phyloP scores from a whole-genome alignment of 1,140 invertebrate species.

The Dolichoris vasculosae region DNA sequence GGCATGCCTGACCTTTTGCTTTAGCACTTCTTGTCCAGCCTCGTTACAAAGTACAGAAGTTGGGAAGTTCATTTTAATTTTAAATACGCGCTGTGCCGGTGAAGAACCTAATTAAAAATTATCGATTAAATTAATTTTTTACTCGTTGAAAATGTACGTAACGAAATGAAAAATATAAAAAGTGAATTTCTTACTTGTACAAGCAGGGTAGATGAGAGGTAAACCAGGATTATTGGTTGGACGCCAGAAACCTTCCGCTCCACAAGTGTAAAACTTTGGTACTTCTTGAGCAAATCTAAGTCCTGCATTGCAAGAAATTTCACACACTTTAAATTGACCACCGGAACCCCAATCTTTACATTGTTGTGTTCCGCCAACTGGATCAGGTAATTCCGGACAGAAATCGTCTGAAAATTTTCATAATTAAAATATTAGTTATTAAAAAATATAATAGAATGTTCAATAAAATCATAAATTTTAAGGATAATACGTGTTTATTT shows the following conservation, averaged over 20 bases:
- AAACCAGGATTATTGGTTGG: slow-evolving; percentile 86
- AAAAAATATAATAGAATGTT: neutral
- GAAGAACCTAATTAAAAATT: slow-evolving; percentile 77
- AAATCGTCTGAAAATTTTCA: slow-evolving; percentile 83
- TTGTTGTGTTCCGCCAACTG: slow-evolving; percentile 90
- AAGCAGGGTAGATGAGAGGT: slow-evolving; percentile 91
- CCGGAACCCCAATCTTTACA: slow-evolving; percentile 97
- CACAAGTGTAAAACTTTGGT: slow-evolving; percentile 96
- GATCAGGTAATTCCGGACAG: slow-evolving; percentile 90
- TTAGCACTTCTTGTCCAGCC: slow-evolving; percentile 91
- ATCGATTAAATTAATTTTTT: neutral
- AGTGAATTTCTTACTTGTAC: slow-evolving; percentile 81
- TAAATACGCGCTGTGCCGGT: slow-evolving; percentile 93
- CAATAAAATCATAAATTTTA: neutral
- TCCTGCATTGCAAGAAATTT: slow-evolving; percentile 90
- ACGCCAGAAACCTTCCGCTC: slow-evolving; percentile 96
- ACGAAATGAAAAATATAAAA: neutral
- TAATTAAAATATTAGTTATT: neutral
- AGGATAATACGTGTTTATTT: no score
- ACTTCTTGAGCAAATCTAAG: slow-evolving; percentile 92
- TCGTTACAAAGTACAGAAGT: slow-evolving; percentile 95
- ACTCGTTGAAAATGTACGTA: neutral
- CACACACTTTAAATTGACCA: slow-evolving; percentile 94
- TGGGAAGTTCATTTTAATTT: slow-evolving; percentile 93
- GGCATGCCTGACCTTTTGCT: slow-evolving; percentile 89